Evolutionary conservation across 2,797 vertebrate genomes (phyloP).

Genomic region (Sebastes nivosus): DNA sequence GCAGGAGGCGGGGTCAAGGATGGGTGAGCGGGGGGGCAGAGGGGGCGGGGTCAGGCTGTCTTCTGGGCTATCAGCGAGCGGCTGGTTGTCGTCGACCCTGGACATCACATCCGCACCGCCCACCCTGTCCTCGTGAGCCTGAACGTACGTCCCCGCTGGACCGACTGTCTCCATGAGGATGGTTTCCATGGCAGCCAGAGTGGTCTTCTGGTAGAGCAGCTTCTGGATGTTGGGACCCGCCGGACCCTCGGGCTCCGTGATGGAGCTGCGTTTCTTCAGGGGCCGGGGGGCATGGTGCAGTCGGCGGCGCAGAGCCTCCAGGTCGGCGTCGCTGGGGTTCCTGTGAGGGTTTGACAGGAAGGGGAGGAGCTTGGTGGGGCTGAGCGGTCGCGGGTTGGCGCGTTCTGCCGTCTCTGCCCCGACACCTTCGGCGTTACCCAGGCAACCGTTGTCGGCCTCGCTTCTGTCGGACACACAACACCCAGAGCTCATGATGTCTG

Average conservation of each 20-base stretch:
- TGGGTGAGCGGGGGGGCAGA: slow-evolving; percentile 66
- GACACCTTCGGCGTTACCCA: not conserved
- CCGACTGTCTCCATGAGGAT: slow-evolving; percentile 61
- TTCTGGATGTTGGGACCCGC: slow-evolving; percentile 94
- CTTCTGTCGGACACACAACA: slow-evolving; percentile 61
- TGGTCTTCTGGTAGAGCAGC: slow-evolving; percentile 95
- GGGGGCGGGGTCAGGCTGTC: slow-evolving; percentile 45
- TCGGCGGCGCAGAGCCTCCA: slow-evolving; percentile 90
- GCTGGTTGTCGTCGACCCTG: not conserved
- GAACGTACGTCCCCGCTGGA: slow-evolving; percentile 42
- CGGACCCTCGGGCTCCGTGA: slow-evolving; percentile 94
- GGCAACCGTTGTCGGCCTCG: slow-evolving; percentile 63
- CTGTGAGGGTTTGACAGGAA: slow-evolving; percentile 88
- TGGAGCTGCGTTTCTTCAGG: slow-evolving; percentile 94
- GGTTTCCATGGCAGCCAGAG: slow-evolving; percentile 94
- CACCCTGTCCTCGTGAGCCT: slow-evolving; percentile 8
- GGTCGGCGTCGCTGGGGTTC: slow-evolving; percentile 89
- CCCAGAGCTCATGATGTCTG: slow-evolving; percentile 65
- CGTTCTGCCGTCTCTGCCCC: slow-evolving; percentile 26
- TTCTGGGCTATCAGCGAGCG: slow-evolving; percentile 60
- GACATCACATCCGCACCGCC: fast-evolving
- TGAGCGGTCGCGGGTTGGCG: slow-evolving; percentile 89
- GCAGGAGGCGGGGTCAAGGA: slow-evolving; percentile 65
- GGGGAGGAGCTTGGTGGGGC: slow-evolving; percentile 95
- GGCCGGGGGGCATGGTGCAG: slow-evolving; percentile 92